Evolutionary conservation across 92 coral and sea anemone species (phyloP).

Genomic region (Galaxea fascicularis): DNA sequence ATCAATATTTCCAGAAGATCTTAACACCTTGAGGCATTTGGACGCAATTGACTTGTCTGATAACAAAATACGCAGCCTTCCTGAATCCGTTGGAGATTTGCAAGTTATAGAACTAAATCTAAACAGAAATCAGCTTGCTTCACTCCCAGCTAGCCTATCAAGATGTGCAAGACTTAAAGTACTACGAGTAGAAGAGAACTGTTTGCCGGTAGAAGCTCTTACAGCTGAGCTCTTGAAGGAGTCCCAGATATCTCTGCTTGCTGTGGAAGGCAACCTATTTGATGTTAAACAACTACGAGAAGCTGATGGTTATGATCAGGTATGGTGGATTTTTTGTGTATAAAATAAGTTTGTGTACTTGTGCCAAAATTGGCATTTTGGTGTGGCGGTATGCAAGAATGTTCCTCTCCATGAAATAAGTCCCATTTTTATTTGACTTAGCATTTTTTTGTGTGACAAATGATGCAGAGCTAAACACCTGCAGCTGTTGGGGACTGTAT

Average conservation of each 20-base stretch:
- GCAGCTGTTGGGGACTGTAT: too few relatives aligned
- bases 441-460: too few relatives aligned
- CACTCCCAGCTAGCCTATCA: constrained; percentile 70
- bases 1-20: constrained; percentile 82
- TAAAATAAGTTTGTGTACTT: background rate
- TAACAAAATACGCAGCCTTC: constrained; percentile 80
- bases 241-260: constrained; percentile 84
- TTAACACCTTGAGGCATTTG: constrained; percentile 78
- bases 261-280: constrained; percentile 92
- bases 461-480: too few relatives aligned
- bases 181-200: constrained; percentile 87
- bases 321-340: constrained; percentile 6
- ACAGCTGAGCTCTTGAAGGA: constrained; percentile 74
- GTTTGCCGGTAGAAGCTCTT: constrained; percentile 80
- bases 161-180: constrained; percentile 90
- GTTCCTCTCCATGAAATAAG: too few relatives aligned
- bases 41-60: constrained; percentile 88
- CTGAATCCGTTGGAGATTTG: constrained; percentile 78
- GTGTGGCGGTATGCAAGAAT: too few relatives aligned
- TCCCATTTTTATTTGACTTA: too few relatives aligned
- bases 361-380: too few relatives aligned
- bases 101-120: constrained; percentile 93
- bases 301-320: constrained; percentile 91
- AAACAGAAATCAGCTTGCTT: constrained; percentile 79
- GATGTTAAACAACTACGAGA: constrained; percentile 80